Base-by-base conservation (phyloP, 2,797 vertebrate genomes). In the Catostomus latipinnis region DNA sequence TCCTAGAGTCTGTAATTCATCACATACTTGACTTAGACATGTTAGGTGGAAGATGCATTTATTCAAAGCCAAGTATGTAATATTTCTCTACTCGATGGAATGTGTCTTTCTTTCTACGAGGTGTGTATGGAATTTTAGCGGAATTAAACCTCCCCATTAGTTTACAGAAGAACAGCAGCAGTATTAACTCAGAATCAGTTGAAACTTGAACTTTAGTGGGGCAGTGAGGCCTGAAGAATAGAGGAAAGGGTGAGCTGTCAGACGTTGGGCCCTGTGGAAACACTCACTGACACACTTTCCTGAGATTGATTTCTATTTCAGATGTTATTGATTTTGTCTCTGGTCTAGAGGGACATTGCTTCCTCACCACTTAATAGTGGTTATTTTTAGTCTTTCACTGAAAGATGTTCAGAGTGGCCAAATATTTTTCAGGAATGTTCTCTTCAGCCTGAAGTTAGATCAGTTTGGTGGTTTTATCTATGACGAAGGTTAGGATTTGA, bases 241-340 rank as follows among this genome's bases (percentile, higher is more conserved):
- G 49, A 3, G 58, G 82, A 76, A 46, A 56, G 46, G 65, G 45
- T 53, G 49, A 49, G 65, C 57, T 74, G 71, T 71, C 46, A 54
- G 53, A 81, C 6, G 14, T 54, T 8, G 57, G 69, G 52, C 46
- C 57, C 46, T 71, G 75, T 46, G 73, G 60, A 66, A 74, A 46
- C 49, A 61, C 68, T 79, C 49, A 78, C 76, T 77, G 57, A 70
- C 50, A 72, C 60, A 67, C 46, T 76, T 81, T 52, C 54, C 76
- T 75, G 73, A 79, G 83, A 91, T 90, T 92, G 90, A 91, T 91
- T 91, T 91, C 86, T 91, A 81, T 89, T 91, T 90, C 85, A 87
- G 88, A 88, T 86, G 80, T 60, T 92, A 93, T 93, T 85, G 92
- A 93, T 94, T 90, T 85, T 90, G 90, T 89, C 84, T 84, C 74